Evolutionary conservation across 2,113 vertebrate species (phyloP), one percentile per base, ranked within the genome.

Genomic region (Petrocephalus microphthalmus): DNA sequence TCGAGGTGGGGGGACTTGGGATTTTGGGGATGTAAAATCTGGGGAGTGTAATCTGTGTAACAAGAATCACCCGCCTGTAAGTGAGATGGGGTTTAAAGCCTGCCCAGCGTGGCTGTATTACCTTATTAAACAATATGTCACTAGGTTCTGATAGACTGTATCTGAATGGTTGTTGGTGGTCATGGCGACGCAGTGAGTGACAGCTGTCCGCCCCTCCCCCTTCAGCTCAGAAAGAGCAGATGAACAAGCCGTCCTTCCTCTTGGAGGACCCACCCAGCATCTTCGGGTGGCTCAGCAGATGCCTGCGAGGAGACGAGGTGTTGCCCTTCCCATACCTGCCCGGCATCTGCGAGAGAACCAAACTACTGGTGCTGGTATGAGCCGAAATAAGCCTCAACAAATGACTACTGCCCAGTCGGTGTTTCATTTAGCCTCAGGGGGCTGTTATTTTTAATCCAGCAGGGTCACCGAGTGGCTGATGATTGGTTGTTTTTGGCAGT

Each of bases 201-300:
- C 86, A 7, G 37, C 17, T 25, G 6, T 88, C 15, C 53, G 8
- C 56, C 42, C 84, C 53, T 85, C 20, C 83, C 17, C 25, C 15
- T 90, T 25, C 91, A 99, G 98, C 94, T 92, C 96, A 97, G 91
- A 95, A 96, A 93, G 96, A 93, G 90, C 96, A 97, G 93, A 97
- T 99, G 97, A 95, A 96, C 91, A 95, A 93, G 57, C 97, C 97
- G 0, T 91, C 95, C 0, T 99, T 97, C 93, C 95, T 99, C 88
- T 96, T 93, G 74, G 90, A 93, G 2, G 96, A 98, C 87, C 98
- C 97, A 56, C 97, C 98, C 2, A 97, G 96, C 90, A 96, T 99
- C 89, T 97, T 98, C 90, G 95, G 96, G 90, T 99, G 98, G 98
- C 94, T 99, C 91, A 98, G 97, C 90, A 95, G 95, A 85, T 99